Base-by-base conservation (phyloP, 64 coral and sea anemone genomes). In the Dendrophyllia cribrosa region DNA sequence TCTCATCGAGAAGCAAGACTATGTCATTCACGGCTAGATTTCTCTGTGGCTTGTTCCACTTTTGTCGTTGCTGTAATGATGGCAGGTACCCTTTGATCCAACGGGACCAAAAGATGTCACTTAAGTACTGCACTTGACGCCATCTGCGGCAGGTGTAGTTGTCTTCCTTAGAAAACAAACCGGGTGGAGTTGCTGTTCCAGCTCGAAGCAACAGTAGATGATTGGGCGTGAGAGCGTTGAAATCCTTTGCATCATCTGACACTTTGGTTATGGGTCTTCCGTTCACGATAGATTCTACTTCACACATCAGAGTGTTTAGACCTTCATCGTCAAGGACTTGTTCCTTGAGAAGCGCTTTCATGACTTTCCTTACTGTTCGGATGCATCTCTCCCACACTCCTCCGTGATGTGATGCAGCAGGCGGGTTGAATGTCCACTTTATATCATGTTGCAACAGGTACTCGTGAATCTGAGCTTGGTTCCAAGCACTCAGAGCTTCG, bases 281-380 rank as follows among this genome's bases (percentile, higher is more conserved):
- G 15, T 76, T 50, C 74, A 76, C 74, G 16, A 76, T 76, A 6
- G 74, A 76, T 47, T 76, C 74, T 4, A 76, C 74, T 69, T 69
- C 19, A 22, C 66, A 69, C 66, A 69, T 69, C 19, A 69, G 66
- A 21, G 66, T 69, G 21, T 34, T 49, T 50, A 76, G 44, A 49
- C 74, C 74, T 76, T 50, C 47, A 23, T 76, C 45, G 44, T 76
- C 74, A 7, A 76, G 19, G 14, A 48, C 14, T 47, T 76, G 74
- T 76, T 76, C 24, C 12, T 76, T 76, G 2, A 76, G 45, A 4
- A 76, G 24, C 24, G 74, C 74, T 5, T 53, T 48, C 44, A 76
- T 76, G 19, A 76, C 74, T 21, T 76, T 76, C 14, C 74, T 48
- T 16, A 76, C 74, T n/a, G 66, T 23, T 24, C 66, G 19, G 20